Evolutionary conservation across 2,797 vertebrate species (phyloP), one percentile per base, ranked within the genome.

Genomic region (Florisuga fusca): DNA sequence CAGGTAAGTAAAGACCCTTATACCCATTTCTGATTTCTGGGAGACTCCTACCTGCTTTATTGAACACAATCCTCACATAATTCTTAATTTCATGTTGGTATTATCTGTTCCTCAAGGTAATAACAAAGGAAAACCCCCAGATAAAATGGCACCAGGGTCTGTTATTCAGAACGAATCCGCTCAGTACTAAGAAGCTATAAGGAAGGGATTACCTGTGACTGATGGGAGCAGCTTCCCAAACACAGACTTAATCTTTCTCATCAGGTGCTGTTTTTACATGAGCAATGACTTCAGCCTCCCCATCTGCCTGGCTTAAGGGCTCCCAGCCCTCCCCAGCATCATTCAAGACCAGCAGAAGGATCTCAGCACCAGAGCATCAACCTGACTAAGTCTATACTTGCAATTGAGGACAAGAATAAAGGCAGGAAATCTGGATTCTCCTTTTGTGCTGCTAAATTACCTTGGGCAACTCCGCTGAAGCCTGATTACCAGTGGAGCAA

Each of bases 121-220:
- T 43, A 7, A 36, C 68, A 63, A 41, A 68, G 83, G 57, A 79
- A 38, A 90, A 67, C 57, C 48, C 19, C 5, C 15, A 63, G 92
- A 53, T 58, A 43, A 4, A 23, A 61, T 7, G 68, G 58, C 48
- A 57, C 9, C 59, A 43, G 78, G 34, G 34, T 80, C 79, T 16
- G 2, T 8, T 58, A 58, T 4, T 74, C 57, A 50, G 68, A 58
- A 6, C 0, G 2, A 71, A 82, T 62, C 78, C 57, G 55, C 73
- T 73, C 5, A 8, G 50, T 7, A 15, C 20, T 3, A 20, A 71
- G 57, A 81, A 93, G 38, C 73, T 50, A 34, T 0, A 9, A 55
- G 69, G 66, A 94, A 89, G 48, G 82, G 90, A 95, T 63, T 51
- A 85, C 31, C 81, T 43, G 57, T 36, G 88, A 81, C 22, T 91